Evolutionary conservation across 2,888 invertebrate genomes (phyloP), one percentile per base, ranked within the genome.

Genomic region (Pycnomerus fuliginosus): DNA sequence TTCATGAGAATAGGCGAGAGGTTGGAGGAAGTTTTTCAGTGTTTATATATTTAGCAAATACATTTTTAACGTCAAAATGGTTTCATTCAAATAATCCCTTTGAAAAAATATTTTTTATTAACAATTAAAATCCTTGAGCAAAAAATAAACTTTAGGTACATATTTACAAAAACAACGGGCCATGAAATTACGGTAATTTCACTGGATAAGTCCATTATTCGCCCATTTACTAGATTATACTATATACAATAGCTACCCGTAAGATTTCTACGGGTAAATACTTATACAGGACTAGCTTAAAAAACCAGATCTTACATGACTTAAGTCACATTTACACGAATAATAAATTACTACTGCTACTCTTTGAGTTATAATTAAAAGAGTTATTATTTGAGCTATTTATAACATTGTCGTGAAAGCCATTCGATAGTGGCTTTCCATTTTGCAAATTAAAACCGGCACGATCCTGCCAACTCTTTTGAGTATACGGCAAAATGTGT

Each of bases 401-500:
- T 12, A 46, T 41, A 8, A 53, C 22, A 39, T 64, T 64, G 5
- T 53, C 20, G 17, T 56, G 27, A 44, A 62, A 51, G 20, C 63
- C 62, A 43, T 65, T 64, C 7, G 46, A 49, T 7, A 44, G 25
- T 12, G 4, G 3, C 5, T 48, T 45, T 4, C 53, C 53, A 30
- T 55, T 56, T 13, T 34, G 34, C 13, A 44, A 17, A 24, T 48
- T 53, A 41, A 56, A 57, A 58, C 79, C 90, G 45, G 81, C 89
- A 11, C 80, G 91, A 45, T 74, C 70, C 31, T 73, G 67, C 65
- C 73, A 72, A 52, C 64, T 68, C 29, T 71, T 69, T 41, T 69
- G 61, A 25, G 69, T 69, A 40, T 74, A 73, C 2, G 84, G 85
- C 47, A 86, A 68, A 15, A 79, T 51, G 17, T 76, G 72, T 52